Evolutionary conservation across 2,888 invertebrate genomes (phyloP).

Genomic region (Lampropteryx suffumata): DNA sequence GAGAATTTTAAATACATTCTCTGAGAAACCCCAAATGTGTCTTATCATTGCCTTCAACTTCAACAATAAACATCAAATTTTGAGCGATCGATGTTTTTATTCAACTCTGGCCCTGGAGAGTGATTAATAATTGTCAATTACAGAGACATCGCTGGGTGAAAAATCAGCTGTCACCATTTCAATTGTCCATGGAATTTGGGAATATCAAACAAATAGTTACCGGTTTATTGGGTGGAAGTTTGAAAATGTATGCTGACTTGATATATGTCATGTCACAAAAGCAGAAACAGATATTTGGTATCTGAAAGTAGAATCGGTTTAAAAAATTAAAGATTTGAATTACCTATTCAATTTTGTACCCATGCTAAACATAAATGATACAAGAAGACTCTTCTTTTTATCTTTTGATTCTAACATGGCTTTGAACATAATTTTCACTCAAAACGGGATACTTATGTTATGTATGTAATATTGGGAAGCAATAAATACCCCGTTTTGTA

Average conservation of each 20-base stretch:
- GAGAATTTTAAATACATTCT: neutral
- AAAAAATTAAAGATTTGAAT: no score
- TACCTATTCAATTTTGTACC: no score
- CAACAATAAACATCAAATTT: conserved; percentile 16
- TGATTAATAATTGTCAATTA: conserved; percentile 37
- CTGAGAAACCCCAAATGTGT: conserved; percentile 14
- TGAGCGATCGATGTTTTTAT: conserved; percentile 33
- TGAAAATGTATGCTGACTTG: conserved; percentile 5
- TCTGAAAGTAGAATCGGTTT: no score
- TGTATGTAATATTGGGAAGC: no score
- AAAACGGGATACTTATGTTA: no score
- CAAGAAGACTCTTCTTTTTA: no score
- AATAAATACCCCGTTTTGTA: no score
- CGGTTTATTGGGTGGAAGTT: neutral
- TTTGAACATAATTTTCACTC: no score
- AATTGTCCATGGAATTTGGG: conserved; percentile 23
- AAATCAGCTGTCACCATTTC: conserved; percentile 27
- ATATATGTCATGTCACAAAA: conserved; percentile 12
- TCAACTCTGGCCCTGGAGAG: conserved; percentile 24
- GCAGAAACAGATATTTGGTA: no score
- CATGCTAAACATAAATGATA: no score
- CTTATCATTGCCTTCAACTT: conserved; percentile 28
- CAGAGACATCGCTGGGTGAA: conserved; percentile 11
- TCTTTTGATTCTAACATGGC: no score
- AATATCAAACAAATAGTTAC: conserved; percentile 8